Percentiles rank a stretch among this genome's conserved stretches.
Evolutionary conservation across 2,113 vertebrate species (phyloP).

Genomic region (Rhinogobius similis): DNA sequence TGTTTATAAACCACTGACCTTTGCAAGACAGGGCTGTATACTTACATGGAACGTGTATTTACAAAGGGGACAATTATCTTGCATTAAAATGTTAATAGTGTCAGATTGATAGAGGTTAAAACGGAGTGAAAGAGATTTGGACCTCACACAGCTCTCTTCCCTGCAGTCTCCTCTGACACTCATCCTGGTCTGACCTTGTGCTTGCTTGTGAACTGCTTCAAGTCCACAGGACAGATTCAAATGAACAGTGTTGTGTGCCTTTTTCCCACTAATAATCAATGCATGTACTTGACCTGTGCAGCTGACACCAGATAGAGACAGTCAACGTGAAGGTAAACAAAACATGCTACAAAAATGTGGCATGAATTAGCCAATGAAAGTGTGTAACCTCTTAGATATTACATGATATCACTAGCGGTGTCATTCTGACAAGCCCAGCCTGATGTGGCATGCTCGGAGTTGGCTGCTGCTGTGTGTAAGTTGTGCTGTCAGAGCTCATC

Average conservation of each 20-base stretch:
- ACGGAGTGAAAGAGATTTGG: slow-evolving; percentile 9
- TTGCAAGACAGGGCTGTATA: neutral
- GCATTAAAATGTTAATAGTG: neutral
- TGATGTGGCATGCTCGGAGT: slow-evolving; percentile 48
- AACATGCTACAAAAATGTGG: slow-evolving; percentile 21
- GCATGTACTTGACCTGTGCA: slow-evolving; percentile 9
- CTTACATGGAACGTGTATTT: neutral
- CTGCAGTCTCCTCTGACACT: slow-evolving; percentile 54
- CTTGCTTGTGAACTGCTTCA: slow-evolving; percentile 48
- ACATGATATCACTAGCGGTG: slow-evolving; percentile 48
- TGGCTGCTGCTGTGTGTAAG: slow-evolving; percentile 44
- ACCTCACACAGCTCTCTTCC: slow-evolving; percentile 45
- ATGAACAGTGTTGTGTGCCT: slow-evolving; percentile 23
- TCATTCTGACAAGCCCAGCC: slow-evolving; percentile 42
- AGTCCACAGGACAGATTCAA: slow-evolving; percentile 46
- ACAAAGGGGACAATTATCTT: neutral
- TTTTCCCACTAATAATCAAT: slow-evolving; percentile 11
- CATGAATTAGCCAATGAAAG: slow-evolving; percentile 21
- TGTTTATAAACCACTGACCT: neutral
- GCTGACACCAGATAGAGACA: slow-evolving; percentile 1
- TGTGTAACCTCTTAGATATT: slow-evolving; percentile 35
- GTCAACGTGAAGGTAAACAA: slow-evolving; percentile 17
- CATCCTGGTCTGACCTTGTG: slow-evolving; percentile 57
- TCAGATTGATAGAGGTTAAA: neutral
- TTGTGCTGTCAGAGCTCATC: slow-evolving; percentile 65